Conservation (phyloP, 92 coral and sea anemone genomes). For the Bergia sp. region DNA sequence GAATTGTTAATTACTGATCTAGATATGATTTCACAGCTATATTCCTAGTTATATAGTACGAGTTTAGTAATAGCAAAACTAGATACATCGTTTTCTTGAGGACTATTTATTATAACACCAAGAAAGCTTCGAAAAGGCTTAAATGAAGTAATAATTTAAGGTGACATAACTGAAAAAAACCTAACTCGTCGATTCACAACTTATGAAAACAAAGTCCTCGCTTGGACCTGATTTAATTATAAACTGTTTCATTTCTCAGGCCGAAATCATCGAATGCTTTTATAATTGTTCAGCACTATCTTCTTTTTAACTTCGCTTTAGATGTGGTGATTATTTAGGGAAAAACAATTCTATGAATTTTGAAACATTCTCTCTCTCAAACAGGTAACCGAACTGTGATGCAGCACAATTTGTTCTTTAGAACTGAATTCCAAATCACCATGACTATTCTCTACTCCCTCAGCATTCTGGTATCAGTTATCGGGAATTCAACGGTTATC, state of each 20-base stretch:
- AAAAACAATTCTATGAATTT: not conserved
- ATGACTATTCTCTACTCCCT: not conserved
- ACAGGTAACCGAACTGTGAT: constrained; percentile 14
- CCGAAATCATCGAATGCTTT: not conserved
- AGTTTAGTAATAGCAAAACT: no score
- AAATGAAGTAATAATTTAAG: no score
- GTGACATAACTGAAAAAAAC: no score
- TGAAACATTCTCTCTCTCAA: not conserved
- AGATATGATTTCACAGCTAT: no score
- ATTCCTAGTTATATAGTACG: no score
- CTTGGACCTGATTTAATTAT: not conserved
- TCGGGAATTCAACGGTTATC: constrained; percentile 11
- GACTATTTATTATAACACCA: no score
- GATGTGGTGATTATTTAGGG: no score
- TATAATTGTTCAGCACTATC: not conserved
- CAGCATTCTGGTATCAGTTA: not conserved
- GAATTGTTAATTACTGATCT: no score
- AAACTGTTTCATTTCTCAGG: not conserved
- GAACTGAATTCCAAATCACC: not conserved
- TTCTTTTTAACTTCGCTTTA: not conserved
- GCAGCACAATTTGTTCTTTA: not conserved
- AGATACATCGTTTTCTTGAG: no score
- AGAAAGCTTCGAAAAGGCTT: no score
- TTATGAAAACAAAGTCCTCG: no score
- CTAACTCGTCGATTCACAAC: no score